Evolutionary conservation across 2,113 vertebrate genomes (phyloP), one percentile per base, ranked within the genome.

Genomic region (Willisornis vidua): DNA sequence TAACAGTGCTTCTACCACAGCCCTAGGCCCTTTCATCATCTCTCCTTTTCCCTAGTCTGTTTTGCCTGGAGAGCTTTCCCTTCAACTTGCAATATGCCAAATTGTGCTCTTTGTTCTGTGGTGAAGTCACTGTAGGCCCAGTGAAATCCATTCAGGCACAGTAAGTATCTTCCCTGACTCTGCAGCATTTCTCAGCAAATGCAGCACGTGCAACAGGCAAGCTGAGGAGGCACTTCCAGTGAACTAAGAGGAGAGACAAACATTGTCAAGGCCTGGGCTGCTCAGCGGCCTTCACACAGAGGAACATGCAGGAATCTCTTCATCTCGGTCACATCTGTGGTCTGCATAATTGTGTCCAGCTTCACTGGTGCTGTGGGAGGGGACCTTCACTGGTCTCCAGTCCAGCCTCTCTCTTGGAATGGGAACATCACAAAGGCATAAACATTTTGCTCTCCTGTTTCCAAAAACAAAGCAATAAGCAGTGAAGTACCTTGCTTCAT

Each of bases 61-160:
- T 81, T 83, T 85, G 70, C 90, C 70, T 46, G 39, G 23, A 94
- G 77, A 91, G 18, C 35, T 95, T 94, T 90, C 28, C 58, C 75
- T 61, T 91, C 78, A 39, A 35, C 45, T 79, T 52, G 20, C 57
- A 43, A 19, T 13, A 29, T 28, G 81, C 93, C 90, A 83, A 43
- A 9, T 4, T 33, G 18, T 59, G 41, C 52, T 95, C 61, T 57
- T 82, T 75, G 61, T 35, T 57, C 48, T 68, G 62, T 0, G 0
- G 43, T 49, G 39, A 77, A 68, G 65, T 28, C 1, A 10, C 43
- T 6, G 7, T 33, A 57, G 73, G 55, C 26, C 22, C 20, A 33
- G 23, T 33, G 74, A 43, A 75, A 85, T 22, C 72, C n/a, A 67
- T 10, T 51, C 62, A 57, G 67, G 54, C 65, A 48, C 26, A 9